phyloP scores from a whole-genome alignment of 1,140 invertebrate species.

The Drosophila punjabiensis region DNA sequence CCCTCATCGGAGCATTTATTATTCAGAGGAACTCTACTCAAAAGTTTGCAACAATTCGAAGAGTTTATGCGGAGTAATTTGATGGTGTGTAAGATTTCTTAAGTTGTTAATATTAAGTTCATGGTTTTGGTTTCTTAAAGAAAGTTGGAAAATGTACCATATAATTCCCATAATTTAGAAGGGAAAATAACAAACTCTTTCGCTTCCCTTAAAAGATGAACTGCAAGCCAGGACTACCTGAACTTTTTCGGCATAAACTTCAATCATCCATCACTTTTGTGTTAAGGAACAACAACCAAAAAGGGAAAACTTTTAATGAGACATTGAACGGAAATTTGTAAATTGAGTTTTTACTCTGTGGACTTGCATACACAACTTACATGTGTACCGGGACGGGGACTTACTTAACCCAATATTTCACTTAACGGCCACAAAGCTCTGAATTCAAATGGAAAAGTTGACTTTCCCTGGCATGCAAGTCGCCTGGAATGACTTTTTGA shows the following conservation, averaged over 20 bases:
- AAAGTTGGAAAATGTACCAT: too few relatives aligned
- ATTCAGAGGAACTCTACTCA: slow-evolving; percentile 25
- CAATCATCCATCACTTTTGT: slow-evolving; percentile 15
- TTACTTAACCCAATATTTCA: slow-evolving; percentile 33
- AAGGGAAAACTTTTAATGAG: slow-evolving; percentile 75
- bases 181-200: too few relatives aligned
- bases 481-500: slow-evolving; percentile 30
- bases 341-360: slow-evolving; percentile 49
- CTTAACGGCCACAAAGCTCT: slow-evolving; percentile 26
- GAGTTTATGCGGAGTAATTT: slow-evolving; percentile 4
- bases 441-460: slow-evolving; percentile 33
- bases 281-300: slow-evolving; percentile 10
- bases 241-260: slow-evolving; percentile 18
- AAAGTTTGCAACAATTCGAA: slow-evolving; percentile 14
- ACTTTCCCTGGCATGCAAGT: slow-evolving; percentile 33
- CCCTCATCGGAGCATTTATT: slow-evolving; percentile 30
- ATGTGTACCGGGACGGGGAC: slow-evolving; percentile 2
- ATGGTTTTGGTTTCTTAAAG: too few relatives aligned
- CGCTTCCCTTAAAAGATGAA: neutral
- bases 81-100: neutral
- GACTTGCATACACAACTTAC: neutral
- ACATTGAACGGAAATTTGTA: slow-evolving; percentile 63
- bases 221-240: neutral
- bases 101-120: neutral
- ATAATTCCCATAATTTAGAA: neutral